phyloP scores from a whole-genome alignment of 2,113 vertebrate genomes.

The Hoplias malabaricus region DNA sequence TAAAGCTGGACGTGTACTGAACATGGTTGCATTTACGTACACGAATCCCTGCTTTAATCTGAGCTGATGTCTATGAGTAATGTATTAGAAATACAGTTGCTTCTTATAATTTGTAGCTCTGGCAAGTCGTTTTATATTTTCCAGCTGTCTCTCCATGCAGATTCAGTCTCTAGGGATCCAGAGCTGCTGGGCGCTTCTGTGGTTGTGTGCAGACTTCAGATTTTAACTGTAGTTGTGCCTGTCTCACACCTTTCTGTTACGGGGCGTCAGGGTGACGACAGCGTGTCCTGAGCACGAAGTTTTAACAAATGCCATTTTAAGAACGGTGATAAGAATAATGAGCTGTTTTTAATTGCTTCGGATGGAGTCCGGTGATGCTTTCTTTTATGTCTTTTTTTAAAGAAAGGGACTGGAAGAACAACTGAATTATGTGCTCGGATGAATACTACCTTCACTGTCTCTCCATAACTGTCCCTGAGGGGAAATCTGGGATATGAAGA shows the following conservation, averaged over 20 bases:
- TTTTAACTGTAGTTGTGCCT: not conserved
- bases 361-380: not conserved
- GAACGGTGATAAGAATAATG: no score
- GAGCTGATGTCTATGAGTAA: no score
- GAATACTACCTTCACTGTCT: not conserved
- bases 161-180: not conserved
- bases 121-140: no score
- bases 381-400: not conserved
- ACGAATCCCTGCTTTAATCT: no score
- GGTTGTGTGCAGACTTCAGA: no score
- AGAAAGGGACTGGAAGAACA: not conserved
- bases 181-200: not conserved
- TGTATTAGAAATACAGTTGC: no score
- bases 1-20: no score
- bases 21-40: no score
- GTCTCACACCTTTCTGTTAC: slow-evolving; percentile 9
- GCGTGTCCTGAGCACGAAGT: not conserved
- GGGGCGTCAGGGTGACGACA: not conserved
- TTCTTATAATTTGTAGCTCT: not conserved
- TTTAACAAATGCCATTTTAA: no score
- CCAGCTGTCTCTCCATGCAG: no score
- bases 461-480: not conserved
- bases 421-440: not conserved
- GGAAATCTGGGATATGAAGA: no score
- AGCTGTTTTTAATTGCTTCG: not conserved